Base-by-base conservation (phyloP, 2,113 vertebrate species). In the Cyanoramphus novaezelandiae region DNA sequence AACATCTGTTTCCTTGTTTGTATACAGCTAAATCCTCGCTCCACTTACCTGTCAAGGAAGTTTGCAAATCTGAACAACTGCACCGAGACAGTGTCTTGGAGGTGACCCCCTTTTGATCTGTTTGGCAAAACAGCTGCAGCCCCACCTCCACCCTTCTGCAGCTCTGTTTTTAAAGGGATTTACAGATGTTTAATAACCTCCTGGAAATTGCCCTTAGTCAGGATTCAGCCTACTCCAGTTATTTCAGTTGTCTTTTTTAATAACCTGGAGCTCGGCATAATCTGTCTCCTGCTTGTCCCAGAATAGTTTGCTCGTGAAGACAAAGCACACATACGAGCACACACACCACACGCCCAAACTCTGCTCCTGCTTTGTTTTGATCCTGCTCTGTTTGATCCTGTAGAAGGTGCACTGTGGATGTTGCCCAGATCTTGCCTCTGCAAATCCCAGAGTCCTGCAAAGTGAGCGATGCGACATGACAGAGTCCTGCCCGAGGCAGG, bases 311-410 rank as follows among this genome's bases (percentile, higher is more conserved):
- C 37, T 81, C 25, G 41, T 20, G 50, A 41, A 50, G 55, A 53
- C 4, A 2, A 67, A 81, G n/a, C 53, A 37, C 47, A 4, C 0
- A 1, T 24, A 2, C 0, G 4, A 69, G 23, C 27, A 8, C 46
- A 28, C 41, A 10, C 16, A 44, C 39, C 43, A 37, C 8, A 1
- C 1, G 0, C 35, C 55, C 3, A 1, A 37, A 59, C 46, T 44
- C 31, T 65, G 15, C 41, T 86, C 31, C 29, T 62, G 39, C 47
- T 55, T 65, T 50, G 39, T 74, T 70, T 37, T 37, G 37, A 37
- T 86, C 31, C 29, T 62, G 39, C 47, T 55, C 62, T 50, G 39
- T 74, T 70, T 60, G 69, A 31, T 52, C 3, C 27, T 11, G 6
- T 19, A 31, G 41, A 39, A 39, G 49, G 27, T 6, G 27, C 27